Base-by-base conservation (phyloP, 2,888 invertebrate genomes). In the Spodoptera exigua region DNA sequence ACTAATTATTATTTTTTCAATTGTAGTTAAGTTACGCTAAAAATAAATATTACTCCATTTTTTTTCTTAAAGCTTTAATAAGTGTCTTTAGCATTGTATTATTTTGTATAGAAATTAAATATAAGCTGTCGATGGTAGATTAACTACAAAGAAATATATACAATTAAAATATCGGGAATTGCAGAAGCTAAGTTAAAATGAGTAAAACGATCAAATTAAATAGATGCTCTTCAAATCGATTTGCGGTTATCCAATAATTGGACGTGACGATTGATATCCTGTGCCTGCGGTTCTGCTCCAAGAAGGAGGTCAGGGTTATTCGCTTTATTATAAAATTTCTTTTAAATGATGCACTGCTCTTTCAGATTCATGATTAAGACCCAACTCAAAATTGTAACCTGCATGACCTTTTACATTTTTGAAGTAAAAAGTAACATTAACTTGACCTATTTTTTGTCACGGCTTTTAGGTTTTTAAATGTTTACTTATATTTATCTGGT, bases 241-340 rank as follows among this genome's bases (percentile, higher is more conserved):
- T 4, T n/a, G 34, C 18, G 10, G 37, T 36, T 54, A 41, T 70
- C 16, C 39, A 54, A 58, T 68, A 54, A 51, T 21, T 37, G 21
- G n/a, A n/a, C 44, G 41, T 46, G 13, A 3, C 52, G 49, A 49
- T 54, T 70, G 57, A 49, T 51, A 66, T 69, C 54, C 53, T 68
- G 70, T 41, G 39, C 49, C 35, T 27, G 13, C n/a, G 43, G 32
- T n/a, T 39, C 32, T 51, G 71, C 41, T 58, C 53, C 34, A 58
- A 39, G 2, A 17, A 3, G 35, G 46, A 45, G 53, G 65, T 46
- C 49, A 58, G 49, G 57, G 65, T 17, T 21, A n/a, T 17, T 1
- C 16, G 36, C 37, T 46, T 44, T 36, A 51, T 53, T 70, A 68
- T 52, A 45, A 10, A 54, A 16, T 44, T 70, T 58, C 37, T 45